Evolutionary conservation across 2,888 invertebrate genomes (phyloP), one percentile per base, ranked within the genome.

Genomic region (Hemicrepidius hirtus): DNA sequence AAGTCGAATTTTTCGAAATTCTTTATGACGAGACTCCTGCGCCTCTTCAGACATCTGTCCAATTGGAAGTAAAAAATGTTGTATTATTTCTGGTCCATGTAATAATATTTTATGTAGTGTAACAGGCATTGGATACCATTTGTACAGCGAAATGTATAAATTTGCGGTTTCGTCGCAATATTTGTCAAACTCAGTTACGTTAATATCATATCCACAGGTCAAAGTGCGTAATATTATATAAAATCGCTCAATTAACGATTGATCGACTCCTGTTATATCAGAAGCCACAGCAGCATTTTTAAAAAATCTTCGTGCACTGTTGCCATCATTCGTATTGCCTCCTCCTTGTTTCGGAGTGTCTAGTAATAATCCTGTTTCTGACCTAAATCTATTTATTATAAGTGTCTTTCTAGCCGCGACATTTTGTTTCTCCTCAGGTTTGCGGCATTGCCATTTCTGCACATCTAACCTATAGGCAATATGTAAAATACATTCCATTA

Each of bases 401-500:
- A 3, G 5, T 24, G 21, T 41, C 40, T 40, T 40, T 41, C 21
- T 40, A 7, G 0, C 12, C 3, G 24, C 24, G 3, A 53, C 28
- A 24, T n/a, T 53, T 28, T 53, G 2, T 24, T 53, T 24, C 3
- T 53, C 1, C 28, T 24, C 53, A 3, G 21, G 5, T 3, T 49
- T 35, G 2, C 20, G 18, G 6, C 9, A 12, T 64, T 32, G 32
- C 64, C 32, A 32, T 18, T 49, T 49, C 16, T 35, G 1, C 7
- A 21, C 13, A 1, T 64, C 64, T 35, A 49, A 13, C 32, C 28
- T 21, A 28, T 64, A 64, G n/a, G 20, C 12, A 20, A 64, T 64
- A 35, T 64, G 64, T 18, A 64, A 28, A 1, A 64, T 32, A 64
- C 64, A 50, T 35, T 64, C 64, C 60, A 60, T 60, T 9, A 60